Conservation (phyloP, 2,888 invertebrate species). For the Pammene fasciana region DNA sequence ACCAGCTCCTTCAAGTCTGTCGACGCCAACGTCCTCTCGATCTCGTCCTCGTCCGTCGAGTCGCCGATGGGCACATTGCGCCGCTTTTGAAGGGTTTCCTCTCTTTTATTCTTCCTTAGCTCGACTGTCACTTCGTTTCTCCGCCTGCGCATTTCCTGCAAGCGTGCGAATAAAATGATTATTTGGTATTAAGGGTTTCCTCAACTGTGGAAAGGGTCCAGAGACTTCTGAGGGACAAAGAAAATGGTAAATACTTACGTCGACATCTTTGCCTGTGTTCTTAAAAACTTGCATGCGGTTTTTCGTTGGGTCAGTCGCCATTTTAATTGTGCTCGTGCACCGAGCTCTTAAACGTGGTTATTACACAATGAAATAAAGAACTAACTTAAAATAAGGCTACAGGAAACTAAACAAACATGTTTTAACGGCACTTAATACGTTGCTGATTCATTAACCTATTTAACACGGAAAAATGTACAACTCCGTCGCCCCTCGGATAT, state of each 20-base stretch:
- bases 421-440: conserved; percentile 68
- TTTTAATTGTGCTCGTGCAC: conserved; percentile 83
- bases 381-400: conserved; percentile 69
- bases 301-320: conserved; percentile 90
- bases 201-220: too few species aligned
- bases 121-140: conserved; percentile 98
- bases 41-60: conserved; percentile 91
- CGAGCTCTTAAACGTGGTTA: conserved; percentile 63
- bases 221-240: background rate
- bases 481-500: conserved; percentile 67
- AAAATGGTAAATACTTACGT: conserved; percentile 87
- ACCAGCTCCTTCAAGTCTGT: conserved; percentile 93
- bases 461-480: conserved; percentile 70
- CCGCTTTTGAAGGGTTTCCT: conserved; percentile 97
- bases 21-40: conserved; percentile 86
- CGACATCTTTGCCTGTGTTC: conserved; percentile 99
- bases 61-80: conserved; percentile 96
- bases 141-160: conserved; percentile 97
- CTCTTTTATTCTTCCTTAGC: conserved; percentile 98
- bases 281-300: conserved; percentile 97
- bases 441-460: conserved; percentile 74
- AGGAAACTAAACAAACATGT: conserved; percentile 75
- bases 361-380: conserved; percentile 76
- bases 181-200: background rate
- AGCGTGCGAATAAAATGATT: conserved; percentile 49